These are phyloP conservation scores for Pseudomyrmex concolor DNA, from an alignment of 1,140 invertebrate genomes.

Conservation along the genomic window DNA sequence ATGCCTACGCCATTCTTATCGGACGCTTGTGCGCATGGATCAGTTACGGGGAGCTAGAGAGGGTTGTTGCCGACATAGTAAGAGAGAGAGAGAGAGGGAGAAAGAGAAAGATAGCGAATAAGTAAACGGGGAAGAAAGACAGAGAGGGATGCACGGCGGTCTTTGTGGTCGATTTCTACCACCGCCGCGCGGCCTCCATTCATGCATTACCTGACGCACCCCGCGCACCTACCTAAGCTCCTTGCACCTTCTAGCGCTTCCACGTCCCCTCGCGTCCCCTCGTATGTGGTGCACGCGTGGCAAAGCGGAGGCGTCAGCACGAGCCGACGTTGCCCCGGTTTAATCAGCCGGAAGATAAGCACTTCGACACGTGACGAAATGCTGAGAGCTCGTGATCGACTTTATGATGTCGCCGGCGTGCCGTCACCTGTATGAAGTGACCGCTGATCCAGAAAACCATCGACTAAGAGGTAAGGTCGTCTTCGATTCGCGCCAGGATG, in stretches of 20 bases:
- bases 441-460: conserved; percentile 66
- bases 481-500: conserved; percentile 61
- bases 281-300: conserved; percentile 70
- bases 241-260: conserved; percentile 15
- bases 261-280: conserved; percentile 6
- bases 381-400: conserved; percentile 27
- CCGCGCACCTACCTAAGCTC: conserved; percentile 27
- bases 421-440: conserved; percentile 66
- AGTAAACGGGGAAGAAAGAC: neutral
- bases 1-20: conserved; percentile 46
- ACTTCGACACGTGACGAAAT: conserved; percentile 73
- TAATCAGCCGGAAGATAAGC: conserved; percentile 66
- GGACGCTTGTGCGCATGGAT: conserved; percentile 31
- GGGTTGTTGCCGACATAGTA: conserved; percentile 23
- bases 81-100: conserved; percentile 18
- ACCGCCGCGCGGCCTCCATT: conserved; percentile 71
- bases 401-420: conserved; percentile 47
- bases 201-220: conserved; percentile 68
- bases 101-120: neutral
- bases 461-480: conserved; percentile 66
- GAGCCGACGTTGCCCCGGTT: conserved; percentile 63
- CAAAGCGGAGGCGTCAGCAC: conserved; percentile 75
- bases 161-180: conserved; percentile 59
- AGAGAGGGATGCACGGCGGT: conserved; percentile 9
- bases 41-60: neutral